Evolutionary conservation across 37 sponge, comb jelly and placozoan genomes (phyloP).

Genomic region (Aplysina aerophoba): DNA sequence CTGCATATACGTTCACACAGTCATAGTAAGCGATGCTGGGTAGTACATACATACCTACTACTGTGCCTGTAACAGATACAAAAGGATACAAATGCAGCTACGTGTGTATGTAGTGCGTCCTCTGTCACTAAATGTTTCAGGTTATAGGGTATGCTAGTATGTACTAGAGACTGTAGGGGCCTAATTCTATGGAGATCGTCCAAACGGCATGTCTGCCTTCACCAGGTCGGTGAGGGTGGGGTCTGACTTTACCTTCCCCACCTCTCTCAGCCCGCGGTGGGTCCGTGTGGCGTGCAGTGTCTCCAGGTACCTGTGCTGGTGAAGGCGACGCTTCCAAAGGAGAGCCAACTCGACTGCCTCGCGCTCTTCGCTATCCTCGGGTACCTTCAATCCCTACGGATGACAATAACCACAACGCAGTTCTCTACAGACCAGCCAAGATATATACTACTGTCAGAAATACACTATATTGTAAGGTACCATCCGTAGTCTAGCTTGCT

Average conservation of each 20-base stretch:
- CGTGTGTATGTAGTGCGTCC: no score
- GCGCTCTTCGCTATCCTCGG: slow-evolving; percentile 34
- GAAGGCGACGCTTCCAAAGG: slow-evolving; percentile 78
- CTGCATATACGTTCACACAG: no score
- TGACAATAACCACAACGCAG: neutral
- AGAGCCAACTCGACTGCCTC: slow-evolving; percentile 58
- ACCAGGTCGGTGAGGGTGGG: slow-evolving; percentile 16
- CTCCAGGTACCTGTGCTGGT: slow-evolving; percentile 73
- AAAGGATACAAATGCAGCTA: no score
- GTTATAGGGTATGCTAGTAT: no score
- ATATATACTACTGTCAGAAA: neutral
- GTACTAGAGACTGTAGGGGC: no score
- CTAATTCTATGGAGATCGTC: slow-evolving; percentile 11
- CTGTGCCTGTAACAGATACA: no score
- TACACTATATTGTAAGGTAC: neutral
- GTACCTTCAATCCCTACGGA: slow-evolving; percentile 38
- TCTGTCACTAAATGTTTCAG: no score
- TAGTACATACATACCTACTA: no score
- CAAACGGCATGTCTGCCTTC: neutral
- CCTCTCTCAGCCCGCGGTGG: slow-evolving; percentile 68
- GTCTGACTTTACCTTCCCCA: slow-evolving; percentile 47
- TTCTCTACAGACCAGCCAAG: neutral
- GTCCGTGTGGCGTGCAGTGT: slow-evolving; percentile 61
- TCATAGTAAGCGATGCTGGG: no score
- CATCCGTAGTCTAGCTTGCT: neutral